Base-by-base conservation (phyloP, 2,888 invertebrate genomes). In the Apotomis capreana region DNA sequence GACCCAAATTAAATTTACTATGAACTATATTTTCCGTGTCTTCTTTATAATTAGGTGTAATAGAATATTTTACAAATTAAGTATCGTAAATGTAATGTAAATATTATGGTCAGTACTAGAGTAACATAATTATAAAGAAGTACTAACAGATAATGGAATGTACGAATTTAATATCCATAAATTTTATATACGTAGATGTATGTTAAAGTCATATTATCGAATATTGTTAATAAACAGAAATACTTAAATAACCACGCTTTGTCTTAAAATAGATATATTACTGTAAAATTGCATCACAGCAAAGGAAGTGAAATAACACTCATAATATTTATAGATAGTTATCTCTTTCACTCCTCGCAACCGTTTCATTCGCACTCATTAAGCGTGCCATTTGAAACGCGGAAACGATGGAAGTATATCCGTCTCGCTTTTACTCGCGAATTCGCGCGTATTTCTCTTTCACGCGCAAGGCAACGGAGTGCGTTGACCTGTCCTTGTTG, bases 401-500 rank as follows among this genome's bases (percentile, higher is more conserved):
- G 83, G 84, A 87, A 87, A 79, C 81, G 80, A 75, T 78, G 58
- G 76, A 81, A 73, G 58, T 84, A 74, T 80, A 75, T 73, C 79
- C 77, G 75, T 84, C 83, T 83, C 83, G 76, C 78, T 92, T 82
- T 76, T 81, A 74, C 87, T 65, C 80, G 74, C 55, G 69, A 67
- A 75, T 69, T 75, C 72, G 75, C 72, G 79, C 82, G 81, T 92
- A 85, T 82, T 68, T 81, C 82, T 75, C 83, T 82, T 87, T 81
- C 83, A 90, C 87, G 85, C 86, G 89, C 92, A 93, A 93, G 93
- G 93, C 92, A 92, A 92, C 89, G 77, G 88, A 91, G 93, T 90
- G 89, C 92, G 88, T 91, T 92, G 93, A 93, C 92, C 93, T 93
- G 93, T 93, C 93, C 93, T 93, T 93, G 93, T 87, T 93, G 81